These are phyloP conservation scores for Leptatherina wallacei DNA, from an alignment of 2,797 vertebrate genomes.

Conservation along the genomic window DNA sequence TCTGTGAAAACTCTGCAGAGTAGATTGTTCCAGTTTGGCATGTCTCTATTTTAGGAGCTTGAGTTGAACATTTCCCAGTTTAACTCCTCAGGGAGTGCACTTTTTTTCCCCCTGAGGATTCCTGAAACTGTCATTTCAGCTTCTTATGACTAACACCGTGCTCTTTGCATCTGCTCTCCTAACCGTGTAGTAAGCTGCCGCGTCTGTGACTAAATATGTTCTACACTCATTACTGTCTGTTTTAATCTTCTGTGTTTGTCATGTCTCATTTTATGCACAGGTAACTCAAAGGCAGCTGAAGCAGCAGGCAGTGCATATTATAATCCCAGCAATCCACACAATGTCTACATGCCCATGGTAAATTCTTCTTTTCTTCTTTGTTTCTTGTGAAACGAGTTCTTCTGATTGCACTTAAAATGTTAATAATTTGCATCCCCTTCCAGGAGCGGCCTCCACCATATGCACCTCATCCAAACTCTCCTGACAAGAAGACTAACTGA, in stretches of 20 bases:
- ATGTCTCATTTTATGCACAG: conserved; percentile 58
- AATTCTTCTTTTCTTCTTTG: conserved; percentile 40
- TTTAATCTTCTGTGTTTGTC: conserved; percentile 33
- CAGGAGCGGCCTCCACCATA: conserved; percentile 93
- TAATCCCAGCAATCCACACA: conserved; percentile 91
- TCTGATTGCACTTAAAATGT: neutral
- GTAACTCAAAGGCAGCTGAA: conserved; percentile 87
- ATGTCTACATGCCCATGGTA: conserved; percentile 94
- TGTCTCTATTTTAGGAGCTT: conserved; percentile 9
- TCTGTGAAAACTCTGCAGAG: neutral
- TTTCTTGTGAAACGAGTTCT: neutral
- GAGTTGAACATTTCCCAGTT: conserved; percentile 17
- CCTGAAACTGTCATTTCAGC: conserved; percentile 45
- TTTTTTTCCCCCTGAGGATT: conserved; percentile 20
- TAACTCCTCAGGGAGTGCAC: conserved; percentile 17
- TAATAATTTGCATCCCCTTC: conserved; percentile 12
- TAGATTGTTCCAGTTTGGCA: conserved; percentile 5
- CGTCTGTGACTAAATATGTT: conserved; percentile 40
- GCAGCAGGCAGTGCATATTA: conserved; percentile 90
- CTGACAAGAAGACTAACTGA: conserved; percentile 89
- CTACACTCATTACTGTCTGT: conserved; percentile 20
- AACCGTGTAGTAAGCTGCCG: conserved; percentile 22
- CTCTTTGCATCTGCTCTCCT: conserved; percentile 30
- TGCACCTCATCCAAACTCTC: conserved; percentile 83
- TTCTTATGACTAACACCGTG: conserved; percentile 34